These are phyloP conservation scores for Oeneis ivallda DNA, from an alignment of 2,888 invertebrate species.

Conservation along the genomic window DNA sequence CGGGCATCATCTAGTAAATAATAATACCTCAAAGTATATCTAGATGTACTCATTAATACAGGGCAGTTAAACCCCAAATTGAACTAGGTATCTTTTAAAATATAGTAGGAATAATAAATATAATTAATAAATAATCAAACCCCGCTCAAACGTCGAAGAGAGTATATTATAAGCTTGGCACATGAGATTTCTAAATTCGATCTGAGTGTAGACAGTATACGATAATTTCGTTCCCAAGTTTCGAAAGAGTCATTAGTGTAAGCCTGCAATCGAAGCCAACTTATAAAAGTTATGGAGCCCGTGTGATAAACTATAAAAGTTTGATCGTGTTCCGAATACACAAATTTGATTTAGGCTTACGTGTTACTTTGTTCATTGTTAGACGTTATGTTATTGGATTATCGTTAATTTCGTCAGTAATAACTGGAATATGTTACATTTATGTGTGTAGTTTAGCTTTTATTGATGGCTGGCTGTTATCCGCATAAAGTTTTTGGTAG, in stretches of 20 bases:
- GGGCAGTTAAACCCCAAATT: too few species aligned
- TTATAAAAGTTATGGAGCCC: conserved; percentile 41
- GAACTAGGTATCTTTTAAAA: too few species aligned
- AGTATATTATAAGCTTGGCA: background rate
- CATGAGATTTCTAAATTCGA: conserved; percentile 15
- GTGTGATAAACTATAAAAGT: conserved; percentile 41
- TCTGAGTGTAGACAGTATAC: conserved; percentile 22
- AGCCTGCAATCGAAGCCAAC: conserved; percentile 41
- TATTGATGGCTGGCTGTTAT: background rate
- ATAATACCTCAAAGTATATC: too few species aligned
- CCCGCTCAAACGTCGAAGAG: background rate
- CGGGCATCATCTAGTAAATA: too few species aligned
- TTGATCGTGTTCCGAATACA: conserved; percentile 38
- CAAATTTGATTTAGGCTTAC: conserved; percentile 35
- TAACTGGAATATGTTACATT: conserved; percentile 11
- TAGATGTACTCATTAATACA: too few species aligned
- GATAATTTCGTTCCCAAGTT: conserved; percentile 41
- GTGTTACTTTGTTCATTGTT: conserved; percentile 35
- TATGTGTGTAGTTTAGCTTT: background rate
- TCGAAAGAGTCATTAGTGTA: conserved; percentile 41
- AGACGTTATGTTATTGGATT: conserved; percentile 30
- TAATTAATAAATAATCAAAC: too few species aligned
- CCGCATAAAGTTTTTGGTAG: background rate
- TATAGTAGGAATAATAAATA: too few species aligned
- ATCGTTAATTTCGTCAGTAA: conserved; percentile 20